These are phyloP conservation scores for Lasaia peninsularis DNA, from an alignment of 1,140 invertebrate genomes.

Conservation along the genomic window DNA sequence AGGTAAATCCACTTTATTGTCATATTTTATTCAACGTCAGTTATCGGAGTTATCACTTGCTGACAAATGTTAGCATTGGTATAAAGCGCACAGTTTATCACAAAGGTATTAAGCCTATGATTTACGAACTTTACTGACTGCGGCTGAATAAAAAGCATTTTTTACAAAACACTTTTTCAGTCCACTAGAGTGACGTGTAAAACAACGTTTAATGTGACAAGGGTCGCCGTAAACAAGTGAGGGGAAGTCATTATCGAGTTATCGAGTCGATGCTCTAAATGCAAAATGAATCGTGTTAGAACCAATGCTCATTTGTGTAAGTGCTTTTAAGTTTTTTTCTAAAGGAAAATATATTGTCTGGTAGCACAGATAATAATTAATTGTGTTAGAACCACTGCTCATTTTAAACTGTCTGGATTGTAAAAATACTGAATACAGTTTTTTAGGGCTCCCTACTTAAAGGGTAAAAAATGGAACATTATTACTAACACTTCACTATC, in stretches of 20 bases:
- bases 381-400: no score
- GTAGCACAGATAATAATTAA: no score
- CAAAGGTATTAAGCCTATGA: conserved; percentile 19
- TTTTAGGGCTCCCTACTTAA: no score
- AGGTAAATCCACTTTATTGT: conserved; percentile 9
- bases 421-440: no score
- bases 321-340: no score
- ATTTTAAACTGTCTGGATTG: no score
- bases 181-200: conserved; percentile 64
- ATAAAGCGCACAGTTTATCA: conserved; percentile 9
- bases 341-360: no score
- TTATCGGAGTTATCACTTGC: conserved; percentile 3
- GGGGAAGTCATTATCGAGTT: conserved; percentile 54
- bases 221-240: conserved; percentile 62
- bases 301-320: no score
- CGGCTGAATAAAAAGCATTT: conserved; percentile 38
- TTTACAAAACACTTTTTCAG: conserved; percentile 63
- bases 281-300: no score
- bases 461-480: no score
- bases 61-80: conserved; percentile 13
- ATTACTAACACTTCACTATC: no score
- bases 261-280: no score
- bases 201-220: conserved; percentile 57
- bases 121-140: conserved; percentile 12
- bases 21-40: conserved; percentile 12